phyloP scores from a whole-genome alignment of 2,113 vertebrate species.

The Rissa tridactyla region DNA sequence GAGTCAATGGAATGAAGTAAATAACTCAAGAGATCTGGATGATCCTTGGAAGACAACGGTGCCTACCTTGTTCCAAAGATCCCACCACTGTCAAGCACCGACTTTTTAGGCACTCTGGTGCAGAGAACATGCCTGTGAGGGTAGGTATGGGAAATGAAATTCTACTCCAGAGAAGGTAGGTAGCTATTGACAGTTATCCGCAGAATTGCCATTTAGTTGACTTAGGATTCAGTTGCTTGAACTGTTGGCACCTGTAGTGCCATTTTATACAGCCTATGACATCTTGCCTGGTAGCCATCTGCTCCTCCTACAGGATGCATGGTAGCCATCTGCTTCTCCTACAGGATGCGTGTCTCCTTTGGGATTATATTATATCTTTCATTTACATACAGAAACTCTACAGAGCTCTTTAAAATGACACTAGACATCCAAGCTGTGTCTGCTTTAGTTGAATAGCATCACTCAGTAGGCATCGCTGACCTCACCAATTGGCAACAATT shows the following conservation, averaged over 20 bases:
- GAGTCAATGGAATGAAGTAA: background rate
- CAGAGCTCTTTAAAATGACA: background rate
- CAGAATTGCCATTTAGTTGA: background rate
- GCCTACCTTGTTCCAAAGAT: background rate
- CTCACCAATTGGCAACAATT: background rate
- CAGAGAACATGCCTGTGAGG: background rate
- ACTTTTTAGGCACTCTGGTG: background rate
- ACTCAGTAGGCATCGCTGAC: background rate
- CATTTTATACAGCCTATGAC: background rate
- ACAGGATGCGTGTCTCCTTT: background rate
- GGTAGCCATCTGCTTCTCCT: background rate
- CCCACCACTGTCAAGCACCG: background rate
- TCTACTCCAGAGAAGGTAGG: background rate
- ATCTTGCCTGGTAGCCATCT: background rate
- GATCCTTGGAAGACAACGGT: background rate
- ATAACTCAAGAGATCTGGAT: background rate
- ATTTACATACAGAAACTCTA: background rate
- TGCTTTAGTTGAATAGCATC: background rate
- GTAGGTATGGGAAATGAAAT: background rate
- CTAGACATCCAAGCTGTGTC: background rate
- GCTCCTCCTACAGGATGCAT: background rate
- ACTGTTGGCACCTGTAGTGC: background rate
- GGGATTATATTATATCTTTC: background rate
- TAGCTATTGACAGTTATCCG: background rate
- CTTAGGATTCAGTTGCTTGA: background rate